Conservation (phyloP, 2,113 vertebrate genomes). For the Archilochus colubris region DNA sequence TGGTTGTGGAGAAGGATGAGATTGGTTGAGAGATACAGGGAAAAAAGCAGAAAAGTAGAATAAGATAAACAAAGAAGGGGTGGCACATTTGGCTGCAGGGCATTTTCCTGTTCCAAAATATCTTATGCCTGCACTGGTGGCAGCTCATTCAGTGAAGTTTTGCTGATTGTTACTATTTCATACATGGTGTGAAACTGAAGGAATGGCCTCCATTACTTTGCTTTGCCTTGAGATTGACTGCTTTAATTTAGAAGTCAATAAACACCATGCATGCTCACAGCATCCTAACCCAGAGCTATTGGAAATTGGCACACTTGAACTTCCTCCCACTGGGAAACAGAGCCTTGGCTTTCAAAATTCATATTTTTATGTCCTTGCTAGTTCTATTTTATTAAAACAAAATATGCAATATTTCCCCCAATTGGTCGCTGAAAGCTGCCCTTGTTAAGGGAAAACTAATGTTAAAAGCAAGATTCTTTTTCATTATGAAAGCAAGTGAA, state of each 20-base stretch:
- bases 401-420: neutral
- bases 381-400: conserved; percentile 38
- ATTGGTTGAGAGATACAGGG: neutral
- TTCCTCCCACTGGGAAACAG: conserved; percentile 19
- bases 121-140: neutral
- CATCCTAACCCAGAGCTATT: conserved; percentile 41
- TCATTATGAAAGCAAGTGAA: neutral
- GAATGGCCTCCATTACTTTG: neutral
- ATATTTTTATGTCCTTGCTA: conserved; percentile 31
- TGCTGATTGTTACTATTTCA: conserved; percentile 28
- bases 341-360: conserved; percentile 43
- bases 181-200: neutral
- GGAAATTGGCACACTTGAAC: conserved; percentile 47
- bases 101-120: neutral
- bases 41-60: neutral
- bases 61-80: neutral
- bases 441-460: conserved; percentile 5
- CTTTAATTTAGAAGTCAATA: conserved; percentile 67
- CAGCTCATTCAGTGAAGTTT: neutral
- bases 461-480: neutral
- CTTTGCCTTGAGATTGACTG: conserved; percentile 49
- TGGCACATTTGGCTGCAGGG: neutral
- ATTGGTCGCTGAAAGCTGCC: neutral
- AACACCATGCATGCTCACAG: conserved; percentile 54
- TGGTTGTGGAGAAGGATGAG: neutral